These are phyloP conservation scores for Acomys russatus DNA, from an alignment of 2,797 vertebrate genomes.

Conservation along the genomic window DNA sequence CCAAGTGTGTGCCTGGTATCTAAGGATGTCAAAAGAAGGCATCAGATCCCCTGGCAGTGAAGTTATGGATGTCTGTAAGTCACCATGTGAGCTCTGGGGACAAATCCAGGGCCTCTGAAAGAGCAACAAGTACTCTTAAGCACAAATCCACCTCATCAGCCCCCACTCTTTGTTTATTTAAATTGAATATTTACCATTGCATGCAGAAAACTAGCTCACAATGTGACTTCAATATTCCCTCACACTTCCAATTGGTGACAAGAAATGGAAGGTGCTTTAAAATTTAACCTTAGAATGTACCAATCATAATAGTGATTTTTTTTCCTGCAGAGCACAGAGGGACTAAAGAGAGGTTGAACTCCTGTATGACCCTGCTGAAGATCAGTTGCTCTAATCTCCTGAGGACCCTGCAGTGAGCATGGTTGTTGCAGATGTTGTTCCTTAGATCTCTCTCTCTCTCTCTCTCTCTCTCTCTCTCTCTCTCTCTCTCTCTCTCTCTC, in stretches of 20 bases:
- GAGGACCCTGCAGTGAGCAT: neutral
- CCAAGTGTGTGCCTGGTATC: neutral
- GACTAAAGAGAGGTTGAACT: conserved; percentile 38
- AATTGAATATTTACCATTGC: neutral
- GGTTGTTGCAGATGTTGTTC: neutral
- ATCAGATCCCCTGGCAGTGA: neutral
- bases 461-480: neutral
- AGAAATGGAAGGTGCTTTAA: conserved; percentile 40
- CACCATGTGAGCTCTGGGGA: neutral
- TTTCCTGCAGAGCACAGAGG: neutral
- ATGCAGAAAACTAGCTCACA: conserved; percentile 3
- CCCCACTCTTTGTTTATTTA: neutral
- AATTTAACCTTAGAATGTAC: neutral
- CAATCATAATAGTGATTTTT: neutral
- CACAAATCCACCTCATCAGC: neutral
- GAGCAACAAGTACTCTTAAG: neutral
- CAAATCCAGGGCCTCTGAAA: neutral
- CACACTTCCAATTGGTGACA: neutral
- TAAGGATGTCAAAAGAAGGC: neutral
- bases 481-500: neutral
- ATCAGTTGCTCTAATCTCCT: neutral
- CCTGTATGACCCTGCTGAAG: neutral
- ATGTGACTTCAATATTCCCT: neutral
- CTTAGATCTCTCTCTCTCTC: neutral
- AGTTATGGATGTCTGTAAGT: neutral